These are phyloP conservation scores for Spatulosminthurus flaviceps DNA, from an alignment of 2,888 invertebrate species.

Conservation along the genomic window DNA sequence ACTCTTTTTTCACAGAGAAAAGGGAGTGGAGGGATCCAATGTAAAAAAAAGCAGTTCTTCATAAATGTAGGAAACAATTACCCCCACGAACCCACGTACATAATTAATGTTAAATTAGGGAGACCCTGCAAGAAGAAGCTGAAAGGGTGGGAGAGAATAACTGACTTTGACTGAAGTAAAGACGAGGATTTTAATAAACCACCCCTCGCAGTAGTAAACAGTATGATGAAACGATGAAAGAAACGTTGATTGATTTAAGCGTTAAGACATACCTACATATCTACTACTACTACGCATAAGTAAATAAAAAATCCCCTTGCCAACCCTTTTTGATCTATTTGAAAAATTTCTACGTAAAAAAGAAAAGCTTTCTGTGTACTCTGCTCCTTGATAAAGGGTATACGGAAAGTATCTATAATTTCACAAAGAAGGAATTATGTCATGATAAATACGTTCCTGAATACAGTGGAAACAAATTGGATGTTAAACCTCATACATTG, in stretches of 20 bases:
- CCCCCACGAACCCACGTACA: too few species aligned
- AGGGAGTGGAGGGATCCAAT: too few species aligned
- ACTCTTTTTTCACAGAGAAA: too few species aligned
- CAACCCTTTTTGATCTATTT: background rate
- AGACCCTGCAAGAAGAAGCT: too few species aligned
- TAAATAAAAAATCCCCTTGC: too few species aligned
- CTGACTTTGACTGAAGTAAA: background rate
- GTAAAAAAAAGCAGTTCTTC: too few species aligned
- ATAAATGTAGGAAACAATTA: too few species aligned
- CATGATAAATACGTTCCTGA: background rate
- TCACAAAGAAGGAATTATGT: background rate
- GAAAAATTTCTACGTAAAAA: background rate
- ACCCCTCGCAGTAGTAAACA: background rate
- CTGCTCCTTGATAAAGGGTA: background rate
- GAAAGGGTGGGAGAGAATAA: background rate
- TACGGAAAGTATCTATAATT: background rate
- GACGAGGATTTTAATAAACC: background rate
- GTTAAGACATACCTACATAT: background rate
- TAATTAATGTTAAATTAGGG: too few species aligned
- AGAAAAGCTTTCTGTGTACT: background rate
- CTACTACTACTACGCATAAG: too few species aligned
- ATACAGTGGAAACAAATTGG: background rate
- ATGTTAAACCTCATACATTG: background rate
- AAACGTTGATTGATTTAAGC: conserved; percentile 1
- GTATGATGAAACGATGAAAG: too few species aligned